Conservation (phyloP, 2,113 vertebrate genomes). For the Marcusenius ussheri region DNA sequence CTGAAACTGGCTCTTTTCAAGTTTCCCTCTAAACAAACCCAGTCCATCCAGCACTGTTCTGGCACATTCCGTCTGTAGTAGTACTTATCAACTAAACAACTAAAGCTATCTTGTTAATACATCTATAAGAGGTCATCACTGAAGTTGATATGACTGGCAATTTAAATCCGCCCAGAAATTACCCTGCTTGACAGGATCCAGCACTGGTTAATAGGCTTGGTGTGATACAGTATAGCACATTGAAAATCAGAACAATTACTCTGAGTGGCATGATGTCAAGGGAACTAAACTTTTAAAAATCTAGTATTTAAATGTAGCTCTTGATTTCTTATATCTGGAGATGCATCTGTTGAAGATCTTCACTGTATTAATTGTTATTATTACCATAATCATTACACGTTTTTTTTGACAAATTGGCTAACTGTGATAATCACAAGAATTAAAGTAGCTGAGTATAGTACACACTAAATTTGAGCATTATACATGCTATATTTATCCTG, state of each 20-base stretch:
- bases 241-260: not conserved
- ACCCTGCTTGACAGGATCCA: not conserved
- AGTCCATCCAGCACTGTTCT: constrained; percentile 17
- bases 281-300: not conserved
- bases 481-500: not conserved
- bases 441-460: not conserved
- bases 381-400: not conserved
- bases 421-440: not conserved
- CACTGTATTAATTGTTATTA: not conserved
- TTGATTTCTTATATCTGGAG: not conserved
- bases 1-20: constrained; percentile 44
- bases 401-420: not conserved
- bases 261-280: not conserved
- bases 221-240: not conserved
- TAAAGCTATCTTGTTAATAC: not conserved
- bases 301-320: not conserved
- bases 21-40: constrained; percentile 29
- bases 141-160: not conserved
- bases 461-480: not conserved
- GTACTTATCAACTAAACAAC: not conserved
- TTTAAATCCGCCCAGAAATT: not conserved
- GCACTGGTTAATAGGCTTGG: not conserved
- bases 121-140: not conserved
- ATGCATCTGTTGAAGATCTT: not conserved
- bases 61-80: constrained; percentile 1